Base-by-base conservation (phyloP, 1,140 invertebrate species). In the Oryzaephilus surinamensis region DNA sequence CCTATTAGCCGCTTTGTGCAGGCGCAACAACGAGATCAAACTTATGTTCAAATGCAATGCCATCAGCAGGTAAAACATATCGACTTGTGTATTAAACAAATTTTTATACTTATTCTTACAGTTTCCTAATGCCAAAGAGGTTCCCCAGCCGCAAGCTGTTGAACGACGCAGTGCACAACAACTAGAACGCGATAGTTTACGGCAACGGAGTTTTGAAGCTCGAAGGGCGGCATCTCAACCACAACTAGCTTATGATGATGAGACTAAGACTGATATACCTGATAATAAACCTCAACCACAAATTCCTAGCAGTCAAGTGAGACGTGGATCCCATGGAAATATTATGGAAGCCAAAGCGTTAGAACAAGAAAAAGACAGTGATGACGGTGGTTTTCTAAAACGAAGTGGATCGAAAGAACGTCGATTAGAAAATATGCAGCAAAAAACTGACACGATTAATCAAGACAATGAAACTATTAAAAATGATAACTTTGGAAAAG, bases 141-240 rank as follows among this genome's bases (percentile, higher is more conserved):
- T 14, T 16, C 40, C 24, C 6, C 30, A 36, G 28, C 16, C 20
- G 10, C 21, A 34, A 1, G 37, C 42, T 10, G 37, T 47, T 18
- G 50, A 58, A 32, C 41, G 51, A 30, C 57, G 71, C 54, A 73
- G 70, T 52, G 69, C 70, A 26, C 71, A 73, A 54, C 71, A 73
- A 50, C 49, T 74, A 27, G 70, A 73, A 54, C 55, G 72, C 48
- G 72, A 74, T 51, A 69, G 68, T 44, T 34, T 60, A 15, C 54
- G 67, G 46, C 68, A 70, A 50, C 60, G 64, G 54, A 70, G 65
- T 28, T 64, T 73, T 27, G 71, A 73, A 54, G 64, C 67, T 2
- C 55, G 70, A 48, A 57, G 71, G 43, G 72, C 76, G 2, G 64
- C 70, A 1, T 80, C 78, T 1, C 78, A 80, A 40, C 78, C 77